A percentile compares a stretch with the other conserved stretches of the same genome.
Conservation (phyloP, 2,888 invertebrate species). For the Macrophya annulata region DNA sequence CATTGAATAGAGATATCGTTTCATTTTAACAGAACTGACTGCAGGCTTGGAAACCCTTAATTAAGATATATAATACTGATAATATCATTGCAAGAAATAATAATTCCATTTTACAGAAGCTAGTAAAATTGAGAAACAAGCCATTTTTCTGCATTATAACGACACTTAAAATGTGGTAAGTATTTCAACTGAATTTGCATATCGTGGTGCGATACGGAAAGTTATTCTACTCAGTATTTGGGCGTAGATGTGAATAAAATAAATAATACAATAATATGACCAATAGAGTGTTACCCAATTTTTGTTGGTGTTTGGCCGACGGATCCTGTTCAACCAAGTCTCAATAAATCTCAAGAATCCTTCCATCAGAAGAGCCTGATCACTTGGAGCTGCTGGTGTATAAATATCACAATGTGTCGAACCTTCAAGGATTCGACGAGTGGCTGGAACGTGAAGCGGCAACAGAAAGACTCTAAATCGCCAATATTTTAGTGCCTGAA, state of each 20-base stretch:
- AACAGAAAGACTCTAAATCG: slow-evolving; percentile 94
- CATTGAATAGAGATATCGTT: slow-evolving; percentile 47
- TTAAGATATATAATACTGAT: not conserved
- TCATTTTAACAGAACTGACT: not conserved
- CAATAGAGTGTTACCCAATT: slow-evolving; percentile 86
- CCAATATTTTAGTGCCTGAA: slow-evolving; percentile 93
- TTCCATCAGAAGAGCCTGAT: slow-evolving; percentile 84
- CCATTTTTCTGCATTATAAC: not conserved
- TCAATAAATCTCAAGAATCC: slow-evolving; percentile 92
- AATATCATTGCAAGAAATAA: not conserved
- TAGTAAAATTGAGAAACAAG: slow-evolving; percentile 35
- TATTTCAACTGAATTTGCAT: not conserved
- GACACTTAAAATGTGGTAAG: not conserved
- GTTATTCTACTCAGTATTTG: not conserved
- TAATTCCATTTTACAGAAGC: slow-evolving; percentile 31
- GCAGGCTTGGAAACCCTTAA: not conserved
- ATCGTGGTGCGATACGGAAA: not conserved
- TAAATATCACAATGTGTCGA: slow-evolving; percentile 92
- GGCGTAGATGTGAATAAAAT: slow-evolving; percentile 41
- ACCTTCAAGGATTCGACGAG: slow-evolving; percentile 89
- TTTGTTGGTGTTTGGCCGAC: slow-evolving; percentile 88
- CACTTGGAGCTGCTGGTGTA: slow-evolving; percentile 83
- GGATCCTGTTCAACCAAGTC: slow-evolving; percentile 94
- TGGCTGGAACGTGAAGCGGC: slow-evolving; percentile 90
- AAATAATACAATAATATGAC: slow-evolving; percentile 58